Base-by-base conservation (phyloP, 1,140 invertebrate species). In the Nylanderia fulva region DNA sequence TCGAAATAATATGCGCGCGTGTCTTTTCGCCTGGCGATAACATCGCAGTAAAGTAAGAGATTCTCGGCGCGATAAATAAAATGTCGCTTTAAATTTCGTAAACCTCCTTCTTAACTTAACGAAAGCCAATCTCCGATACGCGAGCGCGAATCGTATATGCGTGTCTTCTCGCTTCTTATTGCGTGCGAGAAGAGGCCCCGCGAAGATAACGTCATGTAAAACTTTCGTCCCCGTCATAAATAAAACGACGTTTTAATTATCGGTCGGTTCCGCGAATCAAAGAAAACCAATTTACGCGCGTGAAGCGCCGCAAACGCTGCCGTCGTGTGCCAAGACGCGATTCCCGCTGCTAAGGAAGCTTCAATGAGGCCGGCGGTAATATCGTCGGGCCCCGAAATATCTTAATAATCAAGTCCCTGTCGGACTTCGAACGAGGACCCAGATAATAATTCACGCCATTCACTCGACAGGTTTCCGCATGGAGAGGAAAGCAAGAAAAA, bases 391-490 rank as follows among this genome's bases (percentile, higher is more conserved):
- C n/a, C 39, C 56, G 71, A 89, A 89, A 90, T 87, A 89, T 90
- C 88, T 90, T 89, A 90, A 89, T 90, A 87, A 87, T 61, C 82
- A 76, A 75, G 39, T 79, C 63, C 61, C 56, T 45, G 71, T 39
- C 72, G 42, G 52, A 74, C 33, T 75, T 33, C 82, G 42, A 85
- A 66, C 33, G 52, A 69, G 75, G 84, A 63, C 63, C 77, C 71
- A 80, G 85, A 91, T 89, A 90, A 91, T 91, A 90, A 92, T 92
- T 92, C 87, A 86, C 88, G 84, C 74, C 80, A 82, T 80, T 72
- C 69, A 71, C 15, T 68, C 52, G 82, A 5, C 39, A 27, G 36
- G 52, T 39, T 71, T 36, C 18, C 36, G n/a, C n/a, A 58, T 56
- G 76, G 71, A 82, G 63, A 54, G 52, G 6, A 33, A 33, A 82